Evolutionary conservation across 2,888 invertebrate genomes (phyloP), one percentile per base, ranked within the genome.

Genomic region (Macrophya annulata): DNA sequence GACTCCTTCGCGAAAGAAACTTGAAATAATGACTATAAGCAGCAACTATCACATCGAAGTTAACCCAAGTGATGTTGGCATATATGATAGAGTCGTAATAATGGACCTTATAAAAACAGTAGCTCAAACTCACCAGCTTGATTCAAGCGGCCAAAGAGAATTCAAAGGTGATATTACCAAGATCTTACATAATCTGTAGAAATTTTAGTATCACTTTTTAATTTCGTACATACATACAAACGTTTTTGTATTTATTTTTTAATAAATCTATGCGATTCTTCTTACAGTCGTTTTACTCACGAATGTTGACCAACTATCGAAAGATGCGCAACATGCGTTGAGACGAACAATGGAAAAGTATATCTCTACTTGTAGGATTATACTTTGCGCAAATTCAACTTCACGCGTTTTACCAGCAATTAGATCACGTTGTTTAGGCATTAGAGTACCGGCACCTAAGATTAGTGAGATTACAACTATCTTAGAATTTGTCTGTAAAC

Each of bases 321-420:
- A 98, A 93, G 99, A 99, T 94, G 99, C 99, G 0, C 99, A 99
- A 92, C 99, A 99, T 93, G 99, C 99, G 0, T 94, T 99, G 81
- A 96, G 99, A 89, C 96, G 99, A 74, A 99, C 99, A 0, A 99
- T 99, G 99, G 99, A 99, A 94, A 99, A 99, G 93, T 99, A 99
- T 93, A 97, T 99, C 85, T 95, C 97, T 21, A 99, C 98, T 2
- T 99, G 99, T 93, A 96, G 99, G 21, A 95, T 99, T 5, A 98
- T 99, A 89, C 95, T 99, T 0, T 98, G 98, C 89, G 98, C 99
- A 0, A 98, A 98, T 92, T 99, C 99, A 0, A 98, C 98, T 51
- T 99, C 99, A 5, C 96, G 98, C 90, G 98, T 99, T 0, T 98
- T 99, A 90, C 99, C 99, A n/a, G 99, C 99, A 5, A 99, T 99